These are phyloP conservation scores for Philereme vetulata DNA, from an alignment of 2,888 invertebrate genomes.

Conservation along the genomic window DNA sequence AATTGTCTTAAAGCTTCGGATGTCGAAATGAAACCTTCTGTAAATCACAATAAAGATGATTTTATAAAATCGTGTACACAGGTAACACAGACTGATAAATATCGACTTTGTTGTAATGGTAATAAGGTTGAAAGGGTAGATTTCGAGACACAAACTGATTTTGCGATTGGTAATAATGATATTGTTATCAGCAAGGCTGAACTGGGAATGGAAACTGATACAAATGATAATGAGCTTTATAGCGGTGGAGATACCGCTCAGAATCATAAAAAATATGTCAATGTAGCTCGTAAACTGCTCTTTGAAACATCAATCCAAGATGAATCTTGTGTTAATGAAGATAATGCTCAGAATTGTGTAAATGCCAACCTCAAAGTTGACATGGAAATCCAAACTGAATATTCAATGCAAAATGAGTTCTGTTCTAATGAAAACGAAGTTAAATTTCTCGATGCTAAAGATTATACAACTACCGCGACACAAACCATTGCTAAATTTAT, in stretches of 20 bases:
- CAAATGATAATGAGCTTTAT: constrained; percentile 10
- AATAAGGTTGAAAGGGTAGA: constrained; percentile 10
- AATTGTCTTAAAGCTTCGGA: constrained; percentile 6
- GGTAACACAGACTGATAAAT: constrained; percentile 48
- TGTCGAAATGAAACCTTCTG: background rate
- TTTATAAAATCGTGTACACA: background rate
- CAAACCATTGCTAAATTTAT: constrained; percentile 18
- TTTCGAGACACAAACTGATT: constrained; percentile 18
- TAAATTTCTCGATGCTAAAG: constrained; percentile 18
- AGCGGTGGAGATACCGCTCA: constrained; percentile 19
- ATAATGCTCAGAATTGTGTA: constrained; percentile 6
- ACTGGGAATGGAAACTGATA: constrained; percentile 14
- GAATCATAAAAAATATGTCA: constrained; percentile 4
- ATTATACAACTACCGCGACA: constrained; percentile 3
- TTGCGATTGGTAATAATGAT: background rate
- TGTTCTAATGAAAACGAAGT: constrained; percentile 11
- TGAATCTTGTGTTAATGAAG: background rate
- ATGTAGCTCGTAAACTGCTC: constrained; percentile 12
- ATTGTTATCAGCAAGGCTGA: constrained; percentile 7
- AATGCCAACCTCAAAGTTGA: constrained; percentile 14
- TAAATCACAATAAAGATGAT: background rate
- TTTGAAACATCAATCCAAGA: constrained; percentile 15
- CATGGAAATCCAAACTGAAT: constrained; percentile 30
- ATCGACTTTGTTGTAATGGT: constrained; percentile 5
- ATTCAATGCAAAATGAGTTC: constrained; percentile 13